Base-by-base conservation (phyloP, 2,888 invertebrate genomes). In the Podabrus alpinus region DNA sequence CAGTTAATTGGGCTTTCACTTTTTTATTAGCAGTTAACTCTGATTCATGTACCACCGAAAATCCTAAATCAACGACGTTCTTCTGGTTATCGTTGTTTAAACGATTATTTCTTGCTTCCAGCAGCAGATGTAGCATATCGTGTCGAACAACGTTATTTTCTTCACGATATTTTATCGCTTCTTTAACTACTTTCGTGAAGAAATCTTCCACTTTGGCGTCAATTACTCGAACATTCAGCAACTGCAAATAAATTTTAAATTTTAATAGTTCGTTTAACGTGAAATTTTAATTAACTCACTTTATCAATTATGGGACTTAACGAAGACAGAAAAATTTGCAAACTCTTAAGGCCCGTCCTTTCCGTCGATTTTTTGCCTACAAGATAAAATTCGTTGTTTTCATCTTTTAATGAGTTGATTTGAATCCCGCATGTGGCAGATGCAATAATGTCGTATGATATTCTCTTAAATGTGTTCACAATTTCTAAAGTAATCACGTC, bases 61-160 rank as follows among this genome's bases (percentile, higher is more conserved):
- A 66, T n/a, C 66, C 66, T n/a, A 19, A 15, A 17, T 19, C 66
- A 1, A 16, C 24, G 13, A 25, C 17, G 15, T 61, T n/a, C 21
- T 24, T 24, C 9, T 24, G 21, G 16, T 68, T 21, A 15, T 45
- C 10, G 11, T 15, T 13, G 10, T 78, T 79, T 29, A 80, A 75
- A 59, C 77, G 78, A 85, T 86, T 81, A 82, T 87, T 83, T 66
- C 88, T 86, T n/a, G n/a, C n/a, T n/a, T n/a, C n/a, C n/a, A n/a
- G n/a, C n/a, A n/a, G n/a, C n/a, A n/a, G n/a, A n/a, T n/a, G n/a
- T n/a, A n/a, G n/a, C n/a, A n/a, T n/a, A n/a, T n/a, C n/a, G n/a
- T n/a, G n/a, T n/a, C n/a, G 0, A 88, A 87, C 71, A 13, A 90
- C 88, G 1, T 88, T 85, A 11, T 87, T 82, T 17, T 84, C 82